These are phyloP conservation scores for Siphamia tubifer DNA, from an alignment of 2,113 vertebrate species.

Conservation along the genomic window DNA sequence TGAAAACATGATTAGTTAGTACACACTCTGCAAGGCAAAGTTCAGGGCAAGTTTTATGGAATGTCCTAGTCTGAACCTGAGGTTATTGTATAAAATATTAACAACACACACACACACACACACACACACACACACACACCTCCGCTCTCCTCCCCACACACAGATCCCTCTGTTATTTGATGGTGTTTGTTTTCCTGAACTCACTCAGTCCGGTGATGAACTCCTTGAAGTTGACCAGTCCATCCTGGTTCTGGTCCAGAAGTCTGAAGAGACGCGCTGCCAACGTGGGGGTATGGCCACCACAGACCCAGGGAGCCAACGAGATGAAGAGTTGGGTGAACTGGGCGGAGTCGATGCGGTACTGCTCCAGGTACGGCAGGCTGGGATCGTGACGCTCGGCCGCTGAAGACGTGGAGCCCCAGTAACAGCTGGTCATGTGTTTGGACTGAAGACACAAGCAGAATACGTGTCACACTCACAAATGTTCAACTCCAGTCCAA, in stretches of 20 bases:
- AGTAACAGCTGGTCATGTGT: constrained; percentile 94
- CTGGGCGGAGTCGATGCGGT: constrained; percentile 88
- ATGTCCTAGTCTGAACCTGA: too few species aligned
- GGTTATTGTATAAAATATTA: too few species aligned
- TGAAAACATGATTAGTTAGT: too few species aligned
- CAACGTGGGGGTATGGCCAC: constrained; percentile 82
- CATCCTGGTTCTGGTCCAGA: constrained; percentile 90
- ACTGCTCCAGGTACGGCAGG: constrained; percentile 96
- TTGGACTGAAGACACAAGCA: constrained; percentile 80
- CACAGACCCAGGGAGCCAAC: constrained; percentile 89
- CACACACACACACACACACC: too few species aligned
- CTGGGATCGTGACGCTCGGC: constrained; percentile 89
- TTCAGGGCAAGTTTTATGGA: too few species aligned
- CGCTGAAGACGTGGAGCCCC: constrained; percentile 83
- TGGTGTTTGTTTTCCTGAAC: too few species aligned
- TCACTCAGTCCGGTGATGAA: constrained; percentile 94
- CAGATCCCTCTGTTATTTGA: too few species aligned
- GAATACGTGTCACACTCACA: too few species aligned
- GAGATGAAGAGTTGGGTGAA: constrained; percentile 87
- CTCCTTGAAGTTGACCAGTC: constrained; percentile 97
- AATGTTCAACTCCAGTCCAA: background rate
- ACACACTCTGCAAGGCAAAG: too few species aligned
- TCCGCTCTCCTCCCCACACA: too few species aligned
- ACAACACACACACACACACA: too few species aligned
- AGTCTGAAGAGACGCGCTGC: constrained; percentile 90